phyloP scores from a whole-genome alignment of 2,797 vertebrate species.

The Pseudochirops cupreus region DNA sequence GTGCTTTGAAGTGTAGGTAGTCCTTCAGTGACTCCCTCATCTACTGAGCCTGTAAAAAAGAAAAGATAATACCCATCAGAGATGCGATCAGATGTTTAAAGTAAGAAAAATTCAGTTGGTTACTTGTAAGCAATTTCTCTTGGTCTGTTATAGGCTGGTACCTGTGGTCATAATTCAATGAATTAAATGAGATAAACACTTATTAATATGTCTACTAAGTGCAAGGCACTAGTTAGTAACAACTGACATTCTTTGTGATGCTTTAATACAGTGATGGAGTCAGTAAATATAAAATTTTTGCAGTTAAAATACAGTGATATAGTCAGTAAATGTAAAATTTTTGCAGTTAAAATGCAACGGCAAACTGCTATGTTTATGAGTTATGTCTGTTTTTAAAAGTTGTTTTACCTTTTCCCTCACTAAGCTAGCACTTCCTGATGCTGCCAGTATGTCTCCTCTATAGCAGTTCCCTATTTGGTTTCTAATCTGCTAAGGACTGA shows the following conservation, averaged over 20 bases:
- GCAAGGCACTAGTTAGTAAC: not conserved
- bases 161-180: not conserved
- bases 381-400: not conserved
- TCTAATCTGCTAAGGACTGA: not conserved
- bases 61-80: conserved; percentile 54
- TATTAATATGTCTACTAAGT: not conserved
- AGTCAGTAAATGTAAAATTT: not conserved
- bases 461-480: not conserved
- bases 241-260: not conserved
- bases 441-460: not conserved
- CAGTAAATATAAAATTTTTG: not conserved
- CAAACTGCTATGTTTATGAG: not conserved
- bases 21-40: conserved; percentile 94
- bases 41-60: conserved; percentile 91
- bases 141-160: not conserved
- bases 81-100: conserved; percentile 19
- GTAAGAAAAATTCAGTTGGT: conserved; percentile 41
- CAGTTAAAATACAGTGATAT: not conserved
- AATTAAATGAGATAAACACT: not conserved
- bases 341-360: not conserved
- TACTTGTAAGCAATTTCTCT: conserved; percentile 7
- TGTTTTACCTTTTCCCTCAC: not conserved
- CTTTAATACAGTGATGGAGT: not conserved
- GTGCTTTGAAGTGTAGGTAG: conserved; percentile 93
- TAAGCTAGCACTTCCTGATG: not conserved